Base-by-base conservation (phyloP, 1,140 invertebrate genomes). In the Whitmania pigra region DNA sequence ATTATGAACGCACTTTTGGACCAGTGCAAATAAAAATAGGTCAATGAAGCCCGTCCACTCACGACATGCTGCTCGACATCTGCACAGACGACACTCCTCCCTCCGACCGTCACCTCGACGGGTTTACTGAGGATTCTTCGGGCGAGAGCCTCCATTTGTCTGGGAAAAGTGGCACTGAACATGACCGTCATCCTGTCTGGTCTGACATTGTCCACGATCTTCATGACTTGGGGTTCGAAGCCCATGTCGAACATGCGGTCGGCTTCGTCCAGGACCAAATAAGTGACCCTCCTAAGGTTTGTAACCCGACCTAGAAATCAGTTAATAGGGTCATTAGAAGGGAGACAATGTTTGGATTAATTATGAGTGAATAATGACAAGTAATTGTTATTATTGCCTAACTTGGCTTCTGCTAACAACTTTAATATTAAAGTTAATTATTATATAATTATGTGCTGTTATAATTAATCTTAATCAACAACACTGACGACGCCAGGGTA, bases 201-300 rank as follows among this genome's bases (percentile, higher is more conserved):
- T 49, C 96, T 85, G 2, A 98, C 89, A 80, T 97, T 97, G 77
- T 98, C 95, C 75, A 99, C 90, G 63, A 99, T 98, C 75, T 93
- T 88, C 90, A 94, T 97, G 0, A 94, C 90, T 84, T 99, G 96
- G 7, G 96, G 96, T 83, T 99, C 96, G 82, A 99, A 99, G 22
- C 96, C 96, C 94, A 99, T 97, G 79, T 99, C 97, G 80, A 99
- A 99, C 96, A 99, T 99, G 53, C 97, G 85, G 82, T 99, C 97
- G 2, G 97, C 97, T 83, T 99, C 97, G 82, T 99, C 97, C 2
- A 99, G 82, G 0, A 99, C 96, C 49, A 98, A 88, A 80, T 98
- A 99, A 0, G 95, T 99, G 40, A 95, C 93, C 53, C 97, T 83
- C 31, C 90, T 85, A 53, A 99, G 83, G 85, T 99, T 99, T 0